phyloP scores from a whole-genome alignment of 2,888 invertebrate species.

The Noctua comes region DNA sequence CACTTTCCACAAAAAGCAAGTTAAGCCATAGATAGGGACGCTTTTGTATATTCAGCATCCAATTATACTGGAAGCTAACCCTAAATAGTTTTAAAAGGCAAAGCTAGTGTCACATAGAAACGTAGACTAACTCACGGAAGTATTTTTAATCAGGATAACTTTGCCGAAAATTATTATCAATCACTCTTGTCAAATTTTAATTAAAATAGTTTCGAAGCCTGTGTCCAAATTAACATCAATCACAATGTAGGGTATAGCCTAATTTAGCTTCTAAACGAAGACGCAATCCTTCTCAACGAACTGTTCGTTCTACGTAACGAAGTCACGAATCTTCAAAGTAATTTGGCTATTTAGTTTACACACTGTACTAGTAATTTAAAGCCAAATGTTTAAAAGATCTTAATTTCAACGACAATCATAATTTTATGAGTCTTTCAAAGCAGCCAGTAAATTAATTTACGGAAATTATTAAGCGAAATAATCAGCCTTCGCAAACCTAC shows the following conservation, averaged over 20 bases:
- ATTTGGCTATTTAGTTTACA: not conserved
- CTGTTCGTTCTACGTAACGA: not conserved
- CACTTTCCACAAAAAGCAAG: not conserved
- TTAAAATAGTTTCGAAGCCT: not conserved
- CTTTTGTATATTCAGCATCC: not conserved
- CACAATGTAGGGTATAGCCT: not conserved
- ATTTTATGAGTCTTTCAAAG: slow-evolving; percentile 10
- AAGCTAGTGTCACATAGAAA: not conserved
- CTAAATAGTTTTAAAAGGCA: not conserved
- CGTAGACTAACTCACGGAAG: not conserved
- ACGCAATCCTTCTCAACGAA: not conserved
- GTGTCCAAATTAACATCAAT: not conserved
- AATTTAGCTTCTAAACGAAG: not conserved
- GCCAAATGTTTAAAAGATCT: not conserved
- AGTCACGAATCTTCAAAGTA: slow-evolving; percentile 4
- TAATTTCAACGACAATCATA: slow-evolving; percentile 6
- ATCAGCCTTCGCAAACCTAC: not conserved
- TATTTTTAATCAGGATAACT: not conserved
- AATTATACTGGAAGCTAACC: not conserved
- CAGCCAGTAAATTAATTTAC: not conserved
- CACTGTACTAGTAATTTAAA: not conserved
- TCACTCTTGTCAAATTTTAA: not conserved
- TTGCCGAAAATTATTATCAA: not conserved
- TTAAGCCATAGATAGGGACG: not conserved
- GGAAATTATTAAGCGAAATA: not conserved